Conservation (phyloP, 2,113 vertebrate genomes). For the Scatophagus argus region DNA sequence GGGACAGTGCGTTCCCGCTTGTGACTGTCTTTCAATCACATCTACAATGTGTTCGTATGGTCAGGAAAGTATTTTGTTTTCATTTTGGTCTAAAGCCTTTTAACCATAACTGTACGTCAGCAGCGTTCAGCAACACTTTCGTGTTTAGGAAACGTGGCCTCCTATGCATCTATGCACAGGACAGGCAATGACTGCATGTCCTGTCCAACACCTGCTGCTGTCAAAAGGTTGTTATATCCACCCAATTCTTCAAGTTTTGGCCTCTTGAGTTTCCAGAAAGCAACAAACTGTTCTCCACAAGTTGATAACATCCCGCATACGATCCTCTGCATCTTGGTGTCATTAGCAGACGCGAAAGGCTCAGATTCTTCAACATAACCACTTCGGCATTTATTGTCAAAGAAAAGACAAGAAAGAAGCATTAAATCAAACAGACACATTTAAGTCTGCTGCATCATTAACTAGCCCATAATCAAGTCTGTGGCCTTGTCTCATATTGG, state of each 20-base stretch:
- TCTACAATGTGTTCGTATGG: not conserved
- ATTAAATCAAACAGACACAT: not conserved
- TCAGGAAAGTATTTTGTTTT: not conserved
- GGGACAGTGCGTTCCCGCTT: not conserved
- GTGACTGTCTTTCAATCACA: not conserved
- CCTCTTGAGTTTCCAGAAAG: not conserved
- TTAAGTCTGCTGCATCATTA: conserved; percentile 45
- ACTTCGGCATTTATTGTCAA: not conserved
- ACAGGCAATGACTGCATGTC: not conserved
- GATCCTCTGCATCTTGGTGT: conserved; percentile 3
- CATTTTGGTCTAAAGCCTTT: too few relatives aligned
- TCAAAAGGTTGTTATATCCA: conserved; percentile 13
- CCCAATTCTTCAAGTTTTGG: not conserved
- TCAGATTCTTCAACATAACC: not conserved
- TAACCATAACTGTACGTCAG: too few relatives aligned
- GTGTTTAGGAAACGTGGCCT: not conserved
- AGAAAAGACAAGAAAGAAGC: not conserved
- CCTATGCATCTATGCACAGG: not conserved
- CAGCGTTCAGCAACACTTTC: too few relatives aligned
- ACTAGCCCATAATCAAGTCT: conserved; percentile 15
- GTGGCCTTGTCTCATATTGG: not conserved
- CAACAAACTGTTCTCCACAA: not conserved
- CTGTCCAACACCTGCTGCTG: not conserved
- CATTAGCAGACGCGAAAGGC: conserved; percentile 15
- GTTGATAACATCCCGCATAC: not conserved